These are phyloP conservation scores for Drosophila santomea DNA, from an alignment of 1,140 invertebrate species.

Conservation along the genomic window DNA sequence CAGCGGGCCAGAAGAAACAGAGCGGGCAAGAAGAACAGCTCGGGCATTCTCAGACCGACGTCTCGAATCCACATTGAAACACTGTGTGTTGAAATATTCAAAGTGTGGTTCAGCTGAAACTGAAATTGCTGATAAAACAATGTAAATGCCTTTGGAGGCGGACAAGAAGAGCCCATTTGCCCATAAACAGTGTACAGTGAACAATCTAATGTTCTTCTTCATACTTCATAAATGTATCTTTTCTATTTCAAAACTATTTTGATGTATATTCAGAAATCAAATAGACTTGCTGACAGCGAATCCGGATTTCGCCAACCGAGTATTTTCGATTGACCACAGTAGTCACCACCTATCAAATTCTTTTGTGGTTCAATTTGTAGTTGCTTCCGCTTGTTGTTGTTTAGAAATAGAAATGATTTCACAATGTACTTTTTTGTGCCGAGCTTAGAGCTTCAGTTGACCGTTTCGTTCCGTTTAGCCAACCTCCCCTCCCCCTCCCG, in stretches of 20 bases:
- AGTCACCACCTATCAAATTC: slow-evolving; percentile 42
- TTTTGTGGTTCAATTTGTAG: slow-evolving; percentile 22
- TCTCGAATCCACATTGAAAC: slow-evolving; percentile 36
- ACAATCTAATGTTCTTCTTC: not conserved
- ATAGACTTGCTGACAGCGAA: not conserved
- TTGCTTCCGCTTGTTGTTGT: slow-evolving; percentile 69
- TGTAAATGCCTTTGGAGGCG: slow-evolving; percentile 30
- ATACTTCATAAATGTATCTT: not conserved
- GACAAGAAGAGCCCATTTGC: slow-evolving; percentile 27
- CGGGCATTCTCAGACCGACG: slow-evolving; percentile 22
- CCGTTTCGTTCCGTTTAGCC: slow-evolving; percentile 25
- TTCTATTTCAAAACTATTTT: not conserved
- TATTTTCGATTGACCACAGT: slow-evolving; percentile 38
- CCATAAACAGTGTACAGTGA: slow-evolving; percentile 15
- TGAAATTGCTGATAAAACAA: slow-evolving; percentile 61
- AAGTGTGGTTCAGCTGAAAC: slow-evolving; percentile 55
- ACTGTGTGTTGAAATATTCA: slow-evolving; percentile 43
- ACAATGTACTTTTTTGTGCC: slow-evolving; percentile 67
- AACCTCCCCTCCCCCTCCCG: slow-evolving; percentile 11
- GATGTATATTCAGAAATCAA: not conserved
- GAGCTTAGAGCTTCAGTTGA: slow-evolving; percentile 34
- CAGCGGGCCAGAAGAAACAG: slow-evolving; percentile 32
- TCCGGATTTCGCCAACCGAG: slow-evolving; percentile 8
- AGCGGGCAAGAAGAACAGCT: slow-evolving; percentile 28
- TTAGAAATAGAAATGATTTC: slow-evolving; percentile 81